Base-by-base conservation (phyloP, 2,113 vertebrate species). In the Eidolon helvum region DNA sequence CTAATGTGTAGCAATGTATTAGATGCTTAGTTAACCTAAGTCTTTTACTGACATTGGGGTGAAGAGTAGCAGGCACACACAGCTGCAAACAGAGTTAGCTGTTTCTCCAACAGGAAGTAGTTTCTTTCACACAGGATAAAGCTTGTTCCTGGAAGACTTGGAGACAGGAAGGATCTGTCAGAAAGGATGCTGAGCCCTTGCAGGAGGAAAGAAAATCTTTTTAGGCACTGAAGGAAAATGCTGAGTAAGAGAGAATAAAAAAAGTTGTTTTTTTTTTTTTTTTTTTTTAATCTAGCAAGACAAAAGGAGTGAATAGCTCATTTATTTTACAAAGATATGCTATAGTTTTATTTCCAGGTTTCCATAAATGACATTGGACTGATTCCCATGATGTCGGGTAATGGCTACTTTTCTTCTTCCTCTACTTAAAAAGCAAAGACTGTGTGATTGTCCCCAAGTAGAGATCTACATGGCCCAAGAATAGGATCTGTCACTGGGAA, bases 21-120 rank as follows among this genome's bases (percentile, higher is more conserved):
- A 86, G 21, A 12, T 72, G 55, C 35, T 87, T 92, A 90, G 38
- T 82, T 94, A 95, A 84, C 28, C 57, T 84, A 69, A 83, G 59
- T 22, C 22, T 18, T 90, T 93, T 65, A 16, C 50, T 50, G 79
- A 40, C 10, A 9, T 12, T 80, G 28, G 35, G 19, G 7, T 72
- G 7, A 82, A 43, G 68, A 4, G 24, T 38, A 26, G 5, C 72
- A 71, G 80, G 33, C 19, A 30, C 18, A 21, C 5, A 53, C 1
- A 28, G 15, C 4, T 93, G 40, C 38, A 87, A 84, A 94, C 0
- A 57, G 5, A 68, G 35, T 43, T 57, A 61, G 57, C 69, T 71
- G 43, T 21, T 16, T 84, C 78, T 83, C 78, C 86, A 57, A 38
- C 45, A 87, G 71, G 63, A 88, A 91, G n/a, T 28, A 66, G 5